Conservation (phyloP, 2,113 vertebrate genomes). For the Machaerirhynchus nigripectus region DNA sequence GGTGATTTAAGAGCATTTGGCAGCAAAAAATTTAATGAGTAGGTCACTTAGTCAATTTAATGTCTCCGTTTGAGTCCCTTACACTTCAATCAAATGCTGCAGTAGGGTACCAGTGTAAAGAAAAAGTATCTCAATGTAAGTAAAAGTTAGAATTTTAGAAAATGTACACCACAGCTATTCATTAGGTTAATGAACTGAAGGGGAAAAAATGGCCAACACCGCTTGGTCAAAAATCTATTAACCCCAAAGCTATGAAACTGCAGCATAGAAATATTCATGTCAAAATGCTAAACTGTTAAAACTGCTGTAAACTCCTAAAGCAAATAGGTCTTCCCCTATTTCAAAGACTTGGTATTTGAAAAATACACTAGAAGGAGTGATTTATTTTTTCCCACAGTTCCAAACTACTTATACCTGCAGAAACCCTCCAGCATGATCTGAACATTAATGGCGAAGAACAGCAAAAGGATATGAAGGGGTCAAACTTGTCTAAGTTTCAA, state of each 20-base stretch:
- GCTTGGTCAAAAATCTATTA: not conserved
- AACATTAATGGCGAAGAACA: not conserved
- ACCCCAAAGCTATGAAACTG: not conserved
- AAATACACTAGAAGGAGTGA: not conserved
- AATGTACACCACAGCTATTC: not conserved
- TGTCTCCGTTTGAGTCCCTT: not conserved
- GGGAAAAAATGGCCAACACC: not conserved
- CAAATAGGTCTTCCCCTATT: not conserved
- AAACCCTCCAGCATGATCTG: not conserved
- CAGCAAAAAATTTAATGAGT: not conserved
- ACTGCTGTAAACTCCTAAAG: not conserved
- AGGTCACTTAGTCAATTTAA: not conserved
- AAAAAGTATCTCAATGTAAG: not conserved
- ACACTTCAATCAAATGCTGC: not conserved
- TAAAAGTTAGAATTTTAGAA: not conserved
- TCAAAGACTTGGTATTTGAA: not conserved
- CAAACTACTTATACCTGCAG: not conserved
- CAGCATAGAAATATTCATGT: not conserved
- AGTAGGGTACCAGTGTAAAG: not conserved
- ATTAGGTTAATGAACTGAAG: not conserved
- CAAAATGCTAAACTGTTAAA: not conserved
- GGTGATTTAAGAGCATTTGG: not conserved
- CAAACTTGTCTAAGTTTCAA: not conserved
- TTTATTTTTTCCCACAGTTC: accelerated
- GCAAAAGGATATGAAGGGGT: not conserved